These are phyloP conservation scores for Remorina albescens DNA, from an alignment of 2,797 vertebrate species.

Conservation along the genomic window DNA sequence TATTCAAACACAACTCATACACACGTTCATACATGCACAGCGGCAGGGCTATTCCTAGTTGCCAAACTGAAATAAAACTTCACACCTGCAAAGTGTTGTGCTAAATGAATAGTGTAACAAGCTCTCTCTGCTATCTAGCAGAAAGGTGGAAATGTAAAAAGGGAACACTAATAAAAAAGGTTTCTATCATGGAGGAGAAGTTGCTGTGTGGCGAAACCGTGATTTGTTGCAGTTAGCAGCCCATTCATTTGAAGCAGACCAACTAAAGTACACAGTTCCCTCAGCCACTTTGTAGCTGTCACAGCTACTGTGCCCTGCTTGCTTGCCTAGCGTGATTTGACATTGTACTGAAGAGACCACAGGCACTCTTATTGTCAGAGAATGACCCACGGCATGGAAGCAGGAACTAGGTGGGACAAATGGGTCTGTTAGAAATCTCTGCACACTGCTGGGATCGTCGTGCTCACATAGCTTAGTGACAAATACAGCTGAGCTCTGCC, in stretches of 20 bases:
- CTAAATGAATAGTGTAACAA: conserved; percentile 62
- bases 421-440: conserved; percentile 61
- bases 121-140: conserved; percentile 36
- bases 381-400: conserved; percentile 70
- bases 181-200: conserved; percentile 68
- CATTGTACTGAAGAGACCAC: conserved; percentile 72
- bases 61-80: conserved; percentile 63
- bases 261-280: conserved; percentile 78
- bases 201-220: conserved; percentile 70
- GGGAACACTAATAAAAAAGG: conserved; percentile 65
- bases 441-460: conserved; percentile 64
- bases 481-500: conserved; percentile 50
- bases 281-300: conserved; percentile 80
- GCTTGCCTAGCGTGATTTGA: conserved; percentile 62
- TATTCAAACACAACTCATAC: conserved; percentile 51
- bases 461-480: conserved; percentile 61
- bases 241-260: conserved; percentile 72
- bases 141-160: conserved; percentile 62
- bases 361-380: conserved; percentile 57
- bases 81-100: conserved; percentile 31
- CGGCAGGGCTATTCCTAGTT: conserved; percentile 36
- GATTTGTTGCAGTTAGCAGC: conserved; percentile 75
- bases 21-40: conserved; percentile 42
- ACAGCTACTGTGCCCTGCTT: conserved; percentile 71
- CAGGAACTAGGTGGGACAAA: conserved; percentile 66